Evolutionary conservation across 2,113 vertebrate genomes (phyloP), one percentile per base, ranked within the genome.

Genomic region (Ictalurus furcatus): DNA sequence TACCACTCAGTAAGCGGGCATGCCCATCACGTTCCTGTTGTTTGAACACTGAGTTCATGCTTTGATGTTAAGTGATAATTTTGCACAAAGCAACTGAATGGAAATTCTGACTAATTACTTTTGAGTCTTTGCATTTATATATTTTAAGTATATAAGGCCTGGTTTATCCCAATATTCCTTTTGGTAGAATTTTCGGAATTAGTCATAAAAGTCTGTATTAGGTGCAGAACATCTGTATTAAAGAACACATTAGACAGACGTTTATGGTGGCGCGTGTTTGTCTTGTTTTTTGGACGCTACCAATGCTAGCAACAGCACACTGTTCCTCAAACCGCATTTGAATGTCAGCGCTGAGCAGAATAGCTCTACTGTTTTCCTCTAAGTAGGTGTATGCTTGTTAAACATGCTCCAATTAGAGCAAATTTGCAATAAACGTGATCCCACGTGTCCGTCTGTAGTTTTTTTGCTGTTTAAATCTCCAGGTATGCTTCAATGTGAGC

Each of bases 361-460:
- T 85, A 90, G 79, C 54, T 12, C 44, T 56, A 56, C 61, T 82
- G 83, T 88, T 88, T 80, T 25, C 12, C 65, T 61, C 56, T 23
- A 76, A 82, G 54, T 76, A 30, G 54, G 76, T 85, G 81, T 81
- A 19, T 67, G 40, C 44, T 81, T 71, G 85, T 87, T 61, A 87
- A 84, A 89, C 87, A 80, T 52, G 54, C 73, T 34, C 52, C 61
- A 84, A 81, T 81, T 81, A 85, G 63, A 73, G 30, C 59, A n/a
- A 58, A 86, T 61, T 80, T 82, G 76, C n/a, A 59, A 37, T 85
- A 86, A 84, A 84, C 52, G 58, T 56, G 37, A 80, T 87, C 34
- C 21, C 82, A 44, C 84, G 73, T 81, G 63, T 54, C 40, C 14
- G 69, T 76, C 37, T 73, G 79, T 17, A 79, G 8, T 73, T 56